Evolutionary conservation across 2,888 invertebrate species (phyloP).

Genomic region (Merodon equestris): DNA sequence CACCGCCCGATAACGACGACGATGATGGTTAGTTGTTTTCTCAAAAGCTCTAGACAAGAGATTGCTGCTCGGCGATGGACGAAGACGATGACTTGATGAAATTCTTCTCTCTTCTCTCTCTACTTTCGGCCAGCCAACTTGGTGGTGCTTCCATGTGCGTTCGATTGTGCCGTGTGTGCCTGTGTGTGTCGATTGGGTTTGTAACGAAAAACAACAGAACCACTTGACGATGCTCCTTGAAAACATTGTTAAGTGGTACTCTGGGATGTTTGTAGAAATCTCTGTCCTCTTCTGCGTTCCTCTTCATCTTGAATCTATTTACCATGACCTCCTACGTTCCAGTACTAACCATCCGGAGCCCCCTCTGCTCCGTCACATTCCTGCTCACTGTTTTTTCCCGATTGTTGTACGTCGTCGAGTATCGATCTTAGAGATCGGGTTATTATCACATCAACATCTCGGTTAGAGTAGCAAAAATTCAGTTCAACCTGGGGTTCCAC

Average conservation of each 20-base stretch:
- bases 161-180: constrained; percentile 17
- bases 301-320: too few species aligned
- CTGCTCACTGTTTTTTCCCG: too few species aligned
- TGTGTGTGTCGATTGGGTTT: constrained; percentile 4
- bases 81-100: constrained; percentile 65
- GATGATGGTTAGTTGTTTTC: constrained; percentile 32
- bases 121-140: too few species aligned
- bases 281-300: constrained; percentile 31
- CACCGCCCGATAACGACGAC: too few species aligned
- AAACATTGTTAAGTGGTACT: constrained; percentile 68
- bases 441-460: constrained; percentile 68
- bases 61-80: constrained; percentile 8
- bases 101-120: constrained; percentile 25
- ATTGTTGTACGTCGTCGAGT: too few species aligned
- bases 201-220: constrained; percentile 19
- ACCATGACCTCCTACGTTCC: too few species aligned
- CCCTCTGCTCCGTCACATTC: too few species aligned
- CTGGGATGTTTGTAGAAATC: constrained; percentile 68
- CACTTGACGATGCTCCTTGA: constrained; percentile 61
- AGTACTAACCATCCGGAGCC: too few species aligned
- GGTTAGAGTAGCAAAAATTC: constrained; percentile 64
- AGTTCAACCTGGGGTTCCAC: constrained; percentile 47
- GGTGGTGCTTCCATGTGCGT: too few species aligned
- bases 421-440: constrained; percentile 36
- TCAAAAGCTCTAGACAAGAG: constrained; percentile 61